Evolutionary conservation across 1,140 invertebrate genomes (phyloP).

Genomic region (Neotoxoptera formosana): DNA sequence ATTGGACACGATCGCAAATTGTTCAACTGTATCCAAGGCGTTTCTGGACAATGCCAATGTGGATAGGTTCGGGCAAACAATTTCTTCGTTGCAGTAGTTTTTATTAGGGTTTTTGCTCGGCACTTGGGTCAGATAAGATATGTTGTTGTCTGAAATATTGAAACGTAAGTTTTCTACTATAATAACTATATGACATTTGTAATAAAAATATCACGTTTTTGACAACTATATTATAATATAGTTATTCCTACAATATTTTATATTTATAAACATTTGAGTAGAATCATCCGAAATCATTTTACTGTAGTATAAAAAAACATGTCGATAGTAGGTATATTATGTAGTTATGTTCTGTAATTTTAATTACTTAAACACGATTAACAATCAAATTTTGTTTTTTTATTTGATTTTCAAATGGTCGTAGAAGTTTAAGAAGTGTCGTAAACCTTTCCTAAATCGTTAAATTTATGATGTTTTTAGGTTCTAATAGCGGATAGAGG

Average conservation of each 20-base stretch:
- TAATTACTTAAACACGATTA: not conserved
- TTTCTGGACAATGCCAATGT: slow-evolving; percentile 5
- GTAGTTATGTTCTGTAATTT: not conserved
- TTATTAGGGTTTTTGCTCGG: not conserved
- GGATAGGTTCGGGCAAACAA: slow-evolving; percentile 28
- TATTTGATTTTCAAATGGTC: not conserved
- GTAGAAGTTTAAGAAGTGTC: not conserved
- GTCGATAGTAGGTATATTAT: not conserved
- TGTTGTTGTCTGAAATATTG: slow-evolving; percentile 6
- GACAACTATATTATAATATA: not conserved
- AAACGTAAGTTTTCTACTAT: not conserved
- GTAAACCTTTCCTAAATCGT: not conserved
- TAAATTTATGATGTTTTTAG: not conserved
- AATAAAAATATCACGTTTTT: not conserved
- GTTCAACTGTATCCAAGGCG: not conserved
- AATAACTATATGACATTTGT: not conserved
- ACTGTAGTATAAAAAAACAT: not conserved
- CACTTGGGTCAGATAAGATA: not conserved
- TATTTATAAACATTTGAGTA: not conserved
- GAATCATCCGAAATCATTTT: not conserved
- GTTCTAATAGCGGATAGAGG: not conserved
- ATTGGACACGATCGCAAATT: not conserved
- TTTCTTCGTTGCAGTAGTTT: not conserved
- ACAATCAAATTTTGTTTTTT: not conserved
- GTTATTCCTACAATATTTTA: not conserved